Conservation (phyloP, 2,888 invertebrate species). For the Psylliodes chrysocephalus region DNA sequence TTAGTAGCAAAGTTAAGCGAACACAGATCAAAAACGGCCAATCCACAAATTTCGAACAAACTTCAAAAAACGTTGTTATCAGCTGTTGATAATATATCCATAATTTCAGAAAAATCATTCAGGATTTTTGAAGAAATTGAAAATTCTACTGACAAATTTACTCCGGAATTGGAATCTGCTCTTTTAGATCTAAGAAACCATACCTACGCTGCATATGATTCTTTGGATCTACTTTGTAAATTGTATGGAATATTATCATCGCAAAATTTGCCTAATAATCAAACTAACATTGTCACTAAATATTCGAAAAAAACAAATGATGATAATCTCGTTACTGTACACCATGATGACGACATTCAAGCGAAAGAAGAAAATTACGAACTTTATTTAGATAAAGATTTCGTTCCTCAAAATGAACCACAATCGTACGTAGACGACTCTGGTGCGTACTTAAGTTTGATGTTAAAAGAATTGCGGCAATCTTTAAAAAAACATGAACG, state of each 20-base stretch:
- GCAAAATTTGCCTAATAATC: constrained; percentile 3
- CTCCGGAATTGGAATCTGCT: constrained; percentile 36
- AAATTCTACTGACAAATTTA: constrained; percentile 16
- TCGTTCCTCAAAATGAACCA: constrained; percentile 11
- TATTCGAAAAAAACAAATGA: neutral
- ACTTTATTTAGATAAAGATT: constrained; percentile 46
- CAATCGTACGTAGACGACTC: constrained; percentile 35
- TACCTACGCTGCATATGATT: constrained; percentile 51
- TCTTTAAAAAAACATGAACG: constrained; percentile 48
- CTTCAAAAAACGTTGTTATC: constrained; percentile 45
- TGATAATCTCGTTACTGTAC: constrained; percentile 13
- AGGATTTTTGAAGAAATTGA: constrained; percentile 42
- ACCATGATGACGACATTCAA: constrained; percentile 45
- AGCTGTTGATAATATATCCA: constrained; percentile 46
- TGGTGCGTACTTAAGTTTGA: constrained; percentile 42
- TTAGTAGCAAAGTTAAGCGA: constrained; percentile 37
- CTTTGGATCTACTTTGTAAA: constrained; percentile 51
- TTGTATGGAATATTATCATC: constrained; percentile 48
- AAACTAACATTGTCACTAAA: neutral
- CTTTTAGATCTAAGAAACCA: constrained; percentile 48
- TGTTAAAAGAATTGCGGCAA: constrained; percentile 50
- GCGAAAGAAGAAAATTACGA: constrained; percentile 51
- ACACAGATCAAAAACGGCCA: constrained; percentile 23
- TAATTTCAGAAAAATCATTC: constrained; percentile 50
- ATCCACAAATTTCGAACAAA: constrained; percentile 38